Base-by-base conservation (phyloP, 2,797 vertebrate species). In the Cuniculus paca region DNA sequence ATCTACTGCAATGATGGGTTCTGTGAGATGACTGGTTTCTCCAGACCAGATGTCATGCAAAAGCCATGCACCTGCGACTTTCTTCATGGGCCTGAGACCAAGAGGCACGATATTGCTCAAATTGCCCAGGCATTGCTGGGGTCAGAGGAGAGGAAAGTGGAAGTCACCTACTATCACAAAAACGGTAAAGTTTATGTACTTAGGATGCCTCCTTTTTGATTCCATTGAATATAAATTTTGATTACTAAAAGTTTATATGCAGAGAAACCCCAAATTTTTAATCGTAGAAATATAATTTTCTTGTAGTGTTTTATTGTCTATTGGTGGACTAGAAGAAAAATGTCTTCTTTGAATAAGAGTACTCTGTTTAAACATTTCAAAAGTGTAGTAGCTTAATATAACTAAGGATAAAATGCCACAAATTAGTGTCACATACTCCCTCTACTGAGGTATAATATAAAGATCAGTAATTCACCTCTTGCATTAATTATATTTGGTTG, bases 1-100 rank as follows among this genome's bases (percentile, higher is more conserved):
- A 99, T 99, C 98, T 99, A 99, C 98, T 99, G 99, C 99, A 99
- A 99, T 82, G 99, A 99, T 91, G 99, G 99, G 90, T 99, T 99
- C 98, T 99, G 99, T 93, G 99, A 99, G 99, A 99, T 99, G 99
- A 99, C 99, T 0, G 99, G 99, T 88, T 99, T 99, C 99, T 99
- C 99, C 74, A 99, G 99, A 98, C 98, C 99, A 87, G 99, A 99
- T 98, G 99, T 99, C 98, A 99, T 99, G 99, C 99, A 99, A 98
- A 99, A 99, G 98, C 99, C 99, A 0, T 99, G 99, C 97, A 99
- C 99, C 91, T 99, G 99, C 31, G 99, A 99, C 98, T 99, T 99
- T 97, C 99, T 99, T 91, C 99, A 99, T 70, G 99, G 99, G 5
- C 99, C 99, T 12, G 99, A 99, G 95, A 99, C 99, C 68, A 99